A percentile compares a stretch with the other conserved stretches of the same genome.
Evolutionary conservation across 2,113 vertebrate genomes (phyloP).

Genomic region (Hystrix cristata): DNA sequence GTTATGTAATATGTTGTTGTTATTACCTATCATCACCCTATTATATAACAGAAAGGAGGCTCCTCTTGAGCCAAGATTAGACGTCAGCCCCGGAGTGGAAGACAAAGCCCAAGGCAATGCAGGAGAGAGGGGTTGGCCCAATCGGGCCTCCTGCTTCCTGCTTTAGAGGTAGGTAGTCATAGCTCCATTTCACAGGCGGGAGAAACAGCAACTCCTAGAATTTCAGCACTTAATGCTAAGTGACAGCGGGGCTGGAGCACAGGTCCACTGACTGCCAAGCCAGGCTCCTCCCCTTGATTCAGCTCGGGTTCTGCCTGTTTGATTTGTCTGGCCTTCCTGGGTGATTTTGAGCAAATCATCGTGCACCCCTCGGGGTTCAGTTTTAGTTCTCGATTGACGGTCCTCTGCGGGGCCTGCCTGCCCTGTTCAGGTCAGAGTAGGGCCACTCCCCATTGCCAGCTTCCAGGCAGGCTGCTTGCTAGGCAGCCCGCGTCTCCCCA

Average conservation of each 20-base stretch:
- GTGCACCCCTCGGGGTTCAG: background rate
- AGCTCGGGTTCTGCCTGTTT: background rate
- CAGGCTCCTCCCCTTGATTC: background rate
- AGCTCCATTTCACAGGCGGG: background rate
- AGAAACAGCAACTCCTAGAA: background rate
- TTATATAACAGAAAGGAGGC: too few species aligned
- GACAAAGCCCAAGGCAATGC: too few species aligned
- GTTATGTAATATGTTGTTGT: background rate
- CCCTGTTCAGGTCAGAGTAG: background rate
- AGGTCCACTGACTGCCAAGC: background rate
- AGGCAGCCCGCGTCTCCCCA: background rate
- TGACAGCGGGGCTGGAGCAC: background rate
- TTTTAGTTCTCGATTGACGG: background rate
- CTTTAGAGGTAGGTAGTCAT: fast-evolving
- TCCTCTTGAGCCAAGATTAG: background rate
- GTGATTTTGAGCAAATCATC: background rate
- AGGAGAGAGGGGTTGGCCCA: background rate
- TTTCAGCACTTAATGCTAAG: background rate
- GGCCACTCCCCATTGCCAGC: background rate
- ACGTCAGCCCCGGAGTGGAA: background rate
- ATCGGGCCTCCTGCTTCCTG: background rate
- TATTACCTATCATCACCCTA: background rate
- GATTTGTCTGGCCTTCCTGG: background rate
- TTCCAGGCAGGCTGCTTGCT: background rate
- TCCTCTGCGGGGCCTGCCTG: background rate